Evolutionary conservation across 1,140 invertebrate species (phyloP), one percentile per base, ranked within the genome.

Genomic region (Planococcus citri): DNA sequence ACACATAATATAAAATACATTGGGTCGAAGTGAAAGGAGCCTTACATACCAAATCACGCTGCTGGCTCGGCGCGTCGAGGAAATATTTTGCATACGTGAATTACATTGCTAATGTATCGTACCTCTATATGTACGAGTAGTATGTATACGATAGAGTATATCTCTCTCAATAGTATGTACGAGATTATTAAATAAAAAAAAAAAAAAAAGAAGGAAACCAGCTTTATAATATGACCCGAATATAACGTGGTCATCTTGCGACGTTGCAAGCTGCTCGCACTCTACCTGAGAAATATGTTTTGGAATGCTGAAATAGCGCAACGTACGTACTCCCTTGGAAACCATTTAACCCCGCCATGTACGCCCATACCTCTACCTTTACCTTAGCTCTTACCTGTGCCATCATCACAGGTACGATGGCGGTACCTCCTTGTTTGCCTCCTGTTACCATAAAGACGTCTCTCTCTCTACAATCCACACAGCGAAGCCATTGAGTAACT

Each of bases 231-330:
- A 64, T 64, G 60, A 64, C 60, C 60, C 25, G 60, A 64, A 64
- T 64, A 64, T 27, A 64, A 64, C 3, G 60, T 64, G 60, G 60
- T 64, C 60, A 64, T 27, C 60, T 64, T 64, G 60, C 60, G 60
- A 64, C 60, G 60, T 64, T 64, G 60, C 60, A 64, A 64, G 60
- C 60, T 64, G 4, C 3, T 20, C 24, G 6, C 24, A 64, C 20
- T 22, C 3, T 64, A 64, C 60, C 60, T 64, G 25, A 24, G 60
- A 25, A 27, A 25, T 25, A 17, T 9, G n/a, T 64, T 64, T 64
- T 64, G 60, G 60, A 64, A 64, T 64, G 60, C 25, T 25, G 60
- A 64, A 64, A 64, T 64, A 64, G 60, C 60, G 60, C 60, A 64
- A 64, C 60, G 60, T 51, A 51, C n/a, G 41, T 51, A 51, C 17